Evolutionary conservation across 1,140 invertebrate genomes (phyloP).

Genomic region (Neuroterus valhalla): DNA sequence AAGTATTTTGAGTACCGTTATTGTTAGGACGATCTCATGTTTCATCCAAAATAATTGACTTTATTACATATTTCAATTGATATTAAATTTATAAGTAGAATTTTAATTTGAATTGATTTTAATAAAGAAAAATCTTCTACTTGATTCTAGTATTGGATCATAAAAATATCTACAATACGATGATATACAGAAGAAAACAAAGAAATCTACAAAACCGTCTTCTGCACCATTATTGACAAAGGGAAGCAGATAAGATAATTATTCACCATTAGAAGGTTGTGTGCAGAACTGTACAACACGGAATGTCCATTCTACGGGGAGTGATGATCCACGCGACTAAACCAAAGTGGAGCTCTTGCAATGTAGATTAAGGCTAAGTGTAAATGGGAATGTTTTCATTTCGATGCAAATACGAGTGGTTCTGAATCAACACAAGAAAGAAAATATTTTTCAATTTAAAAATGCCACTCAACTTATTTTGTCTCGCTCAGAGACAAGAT

Average conservation of each 20-base stretch:
- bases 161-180: neutral
- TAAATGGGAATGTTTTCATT: constrained; percentile 64
- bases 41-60: too few relatives aligned
- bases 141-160: neutral
- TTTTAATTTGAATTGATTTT: too few relatives aligned
- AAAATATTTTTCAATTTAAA: neutral
- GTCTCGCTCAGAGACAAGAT: neutral
- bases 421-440: constrained; percentile 21
- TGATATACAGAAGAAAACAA: constrained; percentile 23
- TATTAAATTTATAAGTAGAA: too few relatives aligned
- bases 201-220: neutral
- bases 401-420: constrained; percentile 61
- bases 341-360: constrained; percentile 54
- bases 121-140: too few relatives aligned
- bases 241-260: constrained; percentile 41
- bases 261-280: constrained; percentile 41
- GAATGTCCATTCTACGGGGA: constrained; percentile 57
- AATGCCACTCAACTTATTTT: constrained; percentile 11
- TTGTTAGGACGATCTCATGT: too few relatives aligned
- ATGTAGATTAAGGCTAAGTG: constrained; percentile 56
- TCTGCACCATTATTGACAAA: neutral
- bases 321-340: constrained; percentile 29
- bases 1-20: too few relatives aligned
- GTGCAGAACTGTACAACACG: constrained; percentile 58
- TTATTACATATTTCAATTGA: too few relatives aligned